Percentiles rank a stretch among this genome's conserved stretches.
These are phyloP conservation scores for Leptopilina myrica DNA, from an alignment of 2,888 invertebrate species.

Conservation along the genomic window DNA sequence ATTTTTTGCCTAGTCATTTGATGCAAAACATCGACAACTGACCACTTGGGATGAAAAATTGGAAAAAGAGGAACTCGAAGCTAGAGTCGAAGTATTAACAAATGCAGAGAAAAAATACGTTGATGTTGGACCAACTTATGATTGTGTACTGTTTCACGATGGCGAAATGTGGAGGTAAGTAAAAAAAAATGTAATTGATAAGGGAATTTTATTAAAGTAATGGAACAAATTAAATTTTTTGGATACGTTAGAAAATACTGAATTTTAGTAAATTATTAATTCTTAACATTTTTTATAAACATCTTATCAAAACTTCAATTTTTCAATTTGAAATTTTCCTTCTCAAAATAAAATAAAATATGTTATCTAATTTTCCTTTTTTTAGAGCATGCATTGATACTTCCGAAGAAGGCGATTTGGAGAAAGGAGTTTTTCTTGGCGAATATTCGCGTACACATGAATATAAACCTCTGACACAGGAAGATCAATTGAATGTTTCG, in stretches of 20 bases:
- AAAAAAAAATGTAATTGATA: background rate
- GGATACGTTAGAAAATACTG: too few species aligned
- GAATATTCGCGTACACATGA: slow-evolving; percentile 89
- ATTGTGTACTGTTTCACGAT: slow-evolving; percentile 95
- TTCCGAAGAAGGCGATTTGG: slow-evolving; percentile 88
- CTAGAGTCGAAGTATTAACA: slow-evolving; percentile 89
- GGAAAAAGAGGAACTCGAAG: slow-evolving; percentile 92
- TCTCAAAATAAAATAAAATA: too few species aligned
- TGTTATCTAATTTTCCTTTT: background rate
- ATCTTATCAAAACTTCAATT: too few species aligned
- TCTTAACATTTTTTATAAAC: too few species aligned
- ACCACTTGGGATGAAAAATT: slow-evolving; percentile 85
- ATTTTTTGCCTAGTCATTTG: slow-evolving; percentile 80
- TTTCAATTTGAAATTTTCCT: too few species aligned
- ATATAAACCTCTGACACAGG: slow-evolving; percentile 85
- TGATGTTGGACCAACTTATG: slow-evolving; percentile 93
- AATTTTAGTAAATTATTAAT: too few species aligned
- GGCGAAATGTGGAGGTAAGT: slow-evolving; percentile 91
- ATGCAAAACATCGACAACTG: slow-evolving; percentile 80
- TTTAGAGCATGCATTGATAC: slow-evolving; percentile 90
- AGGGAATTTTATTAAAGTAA: too few species aligned
- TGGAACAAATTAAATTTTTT: too few species aligned
- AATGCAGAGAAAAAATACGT: slow-evolving; percentile 91
- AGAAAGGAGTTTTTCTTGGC: slow-evolving; percentile 86
- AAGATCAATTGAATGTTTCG: slow-evolving; percentile 91